A percentile compares a stretch with the other conserved stretches of the same genome.
These are phyloP conservation scores for Crocidura indochinensis DNA, from an alignment of 2,797 vertebrate species.

Conservation along the genomic window DNA sequence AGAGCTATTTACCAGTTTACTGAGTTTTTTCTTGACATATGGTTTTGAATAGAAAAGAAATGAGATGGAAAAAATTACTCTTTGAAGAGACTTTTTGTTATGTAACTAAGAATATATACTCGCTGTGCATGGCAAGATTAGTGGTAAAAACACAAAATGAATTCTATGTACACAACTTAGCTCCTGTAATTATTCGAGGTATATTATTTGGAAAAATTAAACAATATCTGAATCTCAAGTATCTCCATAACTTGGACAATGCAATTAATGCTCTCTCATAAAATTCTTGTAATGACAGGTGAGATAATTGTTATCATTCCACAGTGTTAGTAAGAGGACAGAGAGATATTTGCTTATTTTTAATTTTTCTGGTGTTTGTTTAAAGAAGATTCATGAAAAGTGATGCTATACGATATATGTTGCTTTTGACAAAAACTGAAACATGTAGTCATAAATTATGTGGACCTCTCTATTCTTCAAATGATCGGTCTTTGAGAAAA, in stretches of 20 bases:
- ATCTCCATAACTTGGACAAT: not conserved
- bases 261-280: conserved; percentile 18
- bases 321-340: conserved; percentile 29
- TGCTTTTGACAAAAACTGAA: conserved; percentile 10
- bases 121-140: not conserved
- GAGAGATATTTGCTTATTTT: not conserved
- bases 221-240: not conserved
- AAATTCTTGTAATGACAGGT: not conserved
- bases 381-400: conserved; percentile 42
- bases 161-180: not conserved
- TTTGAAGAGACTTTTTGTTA: not conserved
- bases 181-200: not conserved
- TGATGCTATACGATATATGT: not conserved
- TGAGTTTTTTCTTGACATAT: not conserved
- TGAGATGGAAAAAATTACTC: not conserved
- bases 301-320: conserved; percentile 7
- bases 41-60: not conserved
- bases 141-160: conserved; percentile 6
- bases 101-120: not conserved
- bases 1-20: conserved; percentile 21
- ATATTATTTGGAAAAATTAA: not conserved
- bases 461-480: conserved; percentile 1
- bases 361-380: not conserved
- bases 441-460: not conserved
- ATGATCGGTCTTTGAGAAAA: conserved; percentile 35